These are phyloP conservation scores for Papilio machaon DNA, from an alignment of 1,140 invertebrate genomes.

Conservation along the genomic window DNA sequence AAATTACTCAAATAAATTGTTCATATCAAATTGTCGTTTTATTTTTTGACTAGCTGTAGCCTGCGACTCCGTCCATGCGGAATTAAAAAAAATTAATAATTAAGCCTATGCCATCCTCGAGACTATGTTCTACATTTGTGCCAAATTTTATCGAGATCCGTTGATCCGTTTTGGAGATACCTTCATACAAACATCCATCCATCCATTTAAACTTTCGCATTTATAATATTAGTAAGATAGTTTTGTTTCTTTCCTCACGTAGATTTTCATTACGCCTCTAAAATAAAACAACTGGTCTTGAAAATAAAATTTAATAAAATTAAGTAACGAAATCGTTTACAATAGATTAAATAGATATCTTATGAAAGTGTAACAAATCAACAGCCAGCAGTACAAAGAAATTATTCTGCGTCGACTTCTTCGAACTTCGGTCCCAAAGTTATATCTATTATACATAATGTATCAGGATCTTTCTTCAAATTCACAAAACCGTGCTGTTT, in stretches of 20 bases:
- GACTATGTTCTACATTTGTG: no score
- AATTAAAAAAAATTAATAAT: no score
- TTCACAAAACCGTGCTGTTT: constrained; percentile 66
- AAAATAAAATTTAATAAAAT: neutral
- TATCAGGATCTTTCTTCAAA: constrained; percentile 56
- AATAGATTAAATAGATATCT: constrained; percentile 16
- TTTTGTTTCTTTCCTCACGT: no score
- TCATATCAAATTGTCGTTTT: constrained; percentile 68
- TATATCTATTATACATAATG: constrained; percentile 61
- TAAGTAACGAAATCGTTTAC: no score
- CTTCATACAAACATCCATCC: no score
- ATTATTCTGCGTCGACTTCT: constrained; percentile 1
- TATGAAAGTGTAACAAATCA: neutral
- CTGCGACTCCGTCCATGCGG: no score
- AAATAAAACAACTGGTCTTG: neutral
- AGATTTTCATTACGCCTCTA: neutral
- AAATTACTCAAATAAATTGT: constrained; percentile 81
- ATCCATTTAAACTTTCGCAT: no score
- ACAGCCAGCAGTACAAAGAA: constrained; percentile 20
- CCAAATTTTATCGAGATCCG: no score
- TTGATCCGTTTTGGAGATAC: no score
- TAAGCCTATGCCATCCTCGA: no score
- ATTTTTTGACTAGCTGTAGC: constrained; percentile 43
- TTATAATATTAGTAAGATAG: no score
- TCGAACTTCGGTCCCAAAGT: constrained; percentile 54